A percentile compares a stretch with the other conserved stretches of the same genome.
phyloP scores from a whole-genome alignment of 2,888 invertebrate genomes.

The Neria commutata region DNA sequence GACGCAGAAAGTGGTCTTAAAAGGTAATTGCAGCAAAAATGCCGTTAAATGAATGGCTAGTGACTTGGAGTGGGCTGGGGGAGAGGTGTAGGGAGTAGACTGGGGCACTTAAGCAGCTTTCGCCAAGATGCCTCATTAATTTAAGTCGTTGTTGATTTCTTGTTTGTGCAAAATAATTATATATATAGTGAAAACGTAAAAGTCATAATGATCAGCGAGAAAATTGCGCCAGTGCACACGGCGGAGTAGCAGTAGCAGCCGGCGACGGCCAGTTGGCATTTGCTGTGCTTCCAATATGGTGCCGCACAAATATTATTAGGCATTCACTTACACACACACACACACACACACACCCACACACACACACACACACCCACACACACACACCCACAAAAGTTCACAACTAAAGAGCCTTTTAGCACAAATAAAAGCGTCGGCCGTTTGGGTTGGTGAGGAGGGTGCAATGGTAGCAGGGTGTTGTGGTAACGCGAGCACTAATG shows the following conservation, averaged over 20 bases:
- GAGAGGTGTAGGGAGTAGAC: too few relatives aligned
- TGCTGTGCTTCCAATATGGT: too few relatives aligned
- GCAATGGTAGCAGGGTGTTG: not conserved
- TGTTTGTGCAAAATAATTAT: not conserved
- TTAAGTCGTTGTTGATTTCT: not conserved
- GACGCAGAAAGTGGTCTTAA: not conserved
- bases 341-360: too few relatives aligned
- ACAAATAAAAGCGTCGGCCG: too few relatives aligned
- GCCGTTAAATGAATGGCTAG: not conserved
- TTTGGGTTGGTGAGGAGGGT: too few relatives aligned
- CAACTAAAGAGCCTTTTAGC: too few relatives aligned
- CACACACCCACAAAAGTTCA: not conserved
- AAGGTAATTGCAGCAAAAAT: not conserved
- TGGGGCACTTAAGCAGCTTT: not conserved
- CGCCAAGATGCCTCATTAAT: not conserved
- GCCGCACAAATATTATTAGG: too few relatives aligned
- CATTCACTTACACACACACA: too few relatives aligned
- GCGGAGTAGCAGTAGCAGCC: too few relatives aligned
- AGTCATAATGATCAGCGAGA: not conserved
- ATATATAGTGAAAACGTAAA: not conserved
- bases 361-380: too few relatives aligned
- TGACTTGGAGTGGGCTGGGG: not conserved
- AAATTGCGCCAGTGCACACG: not conserved
- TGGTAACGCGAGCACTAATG: not conserved
- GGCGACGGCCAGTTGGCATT: too few relatives aligned